These are phyloP conservation scores for Hymenochirus boettgeri DNA, from an alignment of 2,113 vertebrate genomes.

Conservation along the genomic window DNA sequence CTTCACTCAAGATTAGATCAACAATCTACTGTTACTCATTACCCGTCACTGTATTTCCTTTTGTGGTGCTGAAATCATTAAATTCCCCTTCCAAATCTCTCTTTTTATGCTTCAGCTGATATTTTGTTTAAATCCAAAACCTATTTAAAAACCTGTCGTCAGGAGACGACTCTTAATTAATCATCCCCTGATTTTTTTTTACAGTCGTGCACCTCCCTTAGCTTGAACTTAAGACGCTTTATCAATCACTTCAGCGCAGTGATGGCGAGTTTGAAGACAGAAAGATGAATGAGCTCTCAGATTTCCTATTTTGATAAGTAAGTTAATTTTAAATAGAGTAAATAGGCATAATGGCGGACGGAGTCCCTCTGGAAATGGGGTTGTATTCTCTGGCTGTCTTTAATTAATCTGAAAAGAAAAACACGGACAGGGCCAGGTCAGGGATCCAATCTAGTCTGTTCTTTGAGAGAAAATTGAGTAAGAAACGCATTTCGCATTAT, in stretches of 20 bases:
- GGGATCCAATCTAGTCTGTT: background rate
- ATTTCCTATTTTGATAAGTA: constrained; percentile 77
- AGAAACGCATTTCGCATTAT: constrained; percentile 19
- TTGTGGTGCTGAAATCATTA: constrained; percentile 10
- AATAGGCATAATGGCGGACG: constrained; percentile 68
- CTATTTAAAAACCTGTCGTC: constrained; percentile 80
- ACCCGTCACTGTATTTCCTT: background rate
- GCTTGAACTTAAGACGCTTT: constrained; percentile 61
- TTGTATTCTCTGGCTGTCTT: constrained; percentile 34
- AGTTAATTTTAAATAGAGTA: constrained; percentile 75
- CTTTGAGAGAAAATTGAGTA: constrained; percentile 16
- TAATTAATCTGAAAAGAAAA: constrained; percentile 27
- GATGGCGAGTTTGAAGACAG: constrained; percentile 69
- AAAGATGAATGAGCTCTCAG: constrained; percentile 81
- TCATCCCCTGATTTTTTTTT: constrained; percentile 78
- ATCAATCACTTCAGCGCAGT: constrained; percentile 76
- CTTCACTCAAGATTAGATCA: background rate
- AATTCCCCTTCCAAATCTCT: constrained; percentile 48
- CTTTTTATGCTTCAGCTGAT: constrained; percentile 74
- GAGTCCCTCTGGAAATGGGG: constrained; percentile 52
- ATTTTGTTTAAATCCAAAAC: constrained; percentile 79
- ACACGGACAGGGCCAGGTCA: constrained; percentile 19
- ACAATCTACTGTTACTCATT: background rate
- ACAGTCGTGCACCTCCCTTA: constrained; percentile 73
- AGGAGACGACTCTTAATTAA: constrained; percentile 77